Evolutionary conservation across 2,113 vertebrate species (phyloP), one percentile per base, ranked within the genome.

Genomic region (Nestor notabilis): DNA sequence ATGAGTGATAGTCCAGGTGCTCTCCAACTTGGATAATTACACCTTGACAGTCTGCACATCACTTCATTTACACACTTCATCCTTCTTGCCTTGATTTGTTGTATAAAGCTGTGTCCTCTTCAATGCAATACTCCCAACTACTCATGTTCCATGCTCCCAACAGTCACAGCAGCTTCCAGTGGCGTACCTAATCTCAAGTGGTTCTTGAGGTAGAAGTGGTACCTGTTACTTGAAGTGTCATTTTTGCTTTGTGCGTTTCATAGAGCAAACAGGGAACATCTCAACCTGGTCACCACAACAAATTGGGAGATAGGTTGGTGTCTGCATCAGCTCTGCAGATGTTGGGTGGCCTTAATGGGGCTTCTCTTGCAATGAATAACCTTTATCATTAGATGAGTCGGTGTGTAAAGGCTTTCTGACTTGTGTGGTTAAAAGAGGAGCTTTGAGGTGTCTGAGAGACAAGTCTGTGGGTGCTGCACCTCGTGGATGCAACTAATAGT

Each of bases 381-480:
- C 35, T 10, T 15, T 28, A 14, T 37, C 6, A 2, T 43, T 17
- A 25, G 39, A 23, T 3, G 6, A 68, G 9, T 25, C n/a, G 10
- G 27, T 35, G 68, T 5, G 5, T 33, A 15, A 61, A 11, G 29
- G 47, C 37, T 80, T 81, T 46, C 29, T 23, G 1, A 11, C 47
- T n/a, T 25, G 15, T 12, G 1, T 29, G 33, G 58, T 37, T 60
- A 5, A 16, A 82, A 43, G 56, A 58, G n/a, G n/a, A 47, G n/a
- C 44, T 24, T 56, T 31, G 3, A 4, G 39, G n/a, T 47, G 2
- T 71, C 43, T 64, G 17, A n/a, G 50, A 63, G 75, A 20, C 7
- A 7, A 46, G 29, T 0, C 39, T 27, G 72, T 41, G 5, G 2
- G 5, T 29, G 31, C 31, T 29, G 43, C 1, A 1, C 19, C 47